phyloP scores from a whole-genome alignment of 37 sponge, comb jelly and placozoan genomes.

The Geodia barretti region DNA sequence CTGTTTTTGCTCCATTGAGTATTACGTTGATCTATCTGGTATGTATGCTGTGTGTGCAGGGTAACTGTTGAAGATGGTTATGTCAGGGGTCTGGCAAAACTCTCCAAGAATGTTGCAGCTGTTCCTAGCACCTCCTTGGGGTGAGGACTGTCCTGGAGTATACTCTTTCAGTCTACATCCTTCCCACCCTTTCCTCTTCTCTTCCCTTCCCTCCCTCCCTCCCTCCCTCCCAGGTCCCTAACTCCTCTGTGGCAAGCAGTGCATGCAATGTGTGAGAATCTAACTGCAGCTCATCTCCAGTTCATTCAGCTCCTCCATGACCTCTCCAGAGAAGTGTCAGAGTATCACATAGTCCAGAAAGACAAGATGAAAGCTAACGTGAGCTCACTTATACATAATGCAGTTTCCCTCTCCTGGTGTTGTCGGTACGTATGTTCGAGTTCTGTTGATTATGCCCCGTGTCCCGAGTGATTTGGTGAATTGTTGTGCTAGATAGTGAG shows the following conservation, averaged over 20 bases:
- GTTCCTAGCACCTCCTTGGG: conserved; percentile 36
- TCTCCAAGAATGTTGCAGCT: conserved; percentile 29
- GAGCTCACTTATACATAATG: not conserved
- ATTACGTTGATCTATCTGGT: too few relatives aligned
- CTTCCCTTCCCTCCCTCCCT: conserved; percentile 25
- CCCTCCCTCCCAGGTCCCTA: conserved; percentile 40
- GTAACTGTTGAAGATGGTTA: conserved; percentile 48
- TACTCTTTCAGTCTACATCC: too few relatives aligned
- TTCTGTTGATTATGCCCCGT: too few relatives aligned
- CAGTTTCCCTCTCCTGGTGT: too few relatives aligned
- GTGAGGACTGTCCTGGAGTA: too few relatives aligned
- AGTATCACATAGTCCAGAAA: conserved; percentile 51
- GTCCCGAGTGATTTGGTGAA: too few relatives aligned
- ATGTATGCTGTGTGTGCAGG: too few relatives aligned
- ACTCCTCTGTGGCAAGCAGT: conserved; percentile 64
- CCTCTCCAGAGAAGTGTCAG: conserved; percentile 48
- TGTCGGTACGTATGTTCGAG: too few relatives aligned
- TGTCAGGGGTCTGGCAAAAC: conserved; percentile 43
- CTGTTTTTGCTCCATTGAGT: not conserved
- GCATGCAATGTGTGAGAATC: conserved; percentile 42
- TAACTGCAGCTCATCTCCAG: conserved; percentile 34
- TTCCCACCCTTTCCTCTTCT: conserved; percentile 6
- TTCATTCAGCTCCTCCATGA: conserved; percentile 66
- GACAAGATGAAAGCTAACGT: conserved; percentile 68
- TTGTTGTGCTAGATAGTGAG: too few relatives aligned